Base-by-base conservation (phyloP, 2,888 invertebrate species). In the Portevinia maculata region DNA sequence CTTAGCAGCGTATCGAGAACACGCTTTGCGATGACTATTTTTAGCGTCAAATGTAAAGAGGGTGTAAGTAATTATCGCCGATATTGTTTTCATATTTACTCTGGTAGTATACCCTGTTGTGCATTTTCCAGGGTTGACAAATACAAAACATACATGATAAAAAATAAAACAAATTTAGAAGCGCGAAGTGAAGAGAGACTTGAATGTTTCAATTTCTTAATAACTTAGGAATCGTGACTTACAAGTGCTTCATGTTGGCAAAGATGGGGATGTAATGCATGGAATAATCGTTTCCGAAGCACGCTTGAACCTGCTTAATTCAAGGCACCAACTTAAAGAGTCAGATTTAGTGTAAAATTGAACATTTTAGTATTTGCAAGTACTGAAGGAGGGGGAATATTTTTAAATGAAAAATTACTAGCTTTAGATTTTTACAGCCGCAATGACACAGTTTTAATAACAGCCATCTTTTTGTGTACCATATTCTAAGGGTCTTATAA, bases 191-290 rank as follows among this genome's bases (percentile, higher is more conserved):
- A n/a, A 2, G 24, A 24, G 3, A 24, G 24, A 24, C 13, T 13
- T 13, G 13, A 15, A 2, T 39, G 15, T 39, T 39, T 39, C 6
- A 39, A 13, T 39, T 39, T 39, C 13, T 6, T 15, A 39, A 13
- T 39, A 15, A 39, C 8, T 8, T 39, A 3, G 13, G 15, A 39
- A 15, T 39, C 39, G 39, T 39, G 39, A 39, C 39, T 39, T 39
- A 39, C 15, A 15, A 39, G 39, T 39, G 13, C 39, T 39, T 39
- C 39, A 39, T 1, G 7, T 39, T 39, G 39, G 39, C 39, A 39
- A 39, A 39, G 6, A 39, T 1, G 13, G 9, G 11, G 3, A 11
- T 34, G 39, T 32, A 32, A 32, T 28, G 34, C 11, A 37, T 5
- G 13, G n/a, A n/a, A n/a, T 8, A 32, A 32, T 32, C n/a, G 37